Conservation (phyloP, 2,797 vertebrate species). For the Aeoliscus strigatus region DNA sequence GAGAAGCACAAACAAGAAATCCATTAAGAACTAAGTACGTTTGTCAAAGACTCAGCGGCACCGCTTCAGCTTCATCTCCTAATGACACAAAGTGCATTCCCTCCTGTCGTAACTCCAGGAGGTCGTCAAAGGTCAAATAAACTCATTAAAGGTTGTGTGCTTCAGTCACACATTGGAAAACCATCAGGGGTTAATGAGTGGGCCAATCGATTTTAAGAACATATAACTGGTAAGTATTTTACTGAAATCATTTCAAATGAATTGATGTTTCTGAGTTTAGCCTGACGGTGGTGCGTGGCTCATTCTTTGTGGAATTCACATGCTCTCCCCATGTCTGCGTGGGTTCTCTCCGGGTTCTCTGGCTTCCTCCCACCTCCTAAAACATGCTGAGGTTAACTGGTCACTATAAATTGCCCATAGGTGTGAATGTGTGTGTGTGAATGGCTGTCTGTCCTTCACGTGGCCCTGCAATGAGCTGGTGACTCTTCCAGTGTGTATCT, state of each 20-base stretch:
- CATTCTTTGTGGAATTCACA: no score
- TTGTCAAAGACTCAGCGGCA: constrained; percentile 38
- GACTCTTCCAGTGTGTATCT: no score
- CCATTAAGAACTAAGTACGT: constrained; percentile 38
- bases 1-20: constrained; percentile 38
- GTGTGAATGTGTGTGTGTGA: no score
- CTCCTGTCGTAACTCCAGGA: constrained; percentile 40
- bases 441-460: no score
- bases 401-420: no score
- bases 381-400: no score
- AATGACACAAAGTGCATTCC: constrained; percentile 47
- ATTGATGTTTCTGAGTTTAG: no score
- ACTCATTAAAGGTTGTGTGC: constrained; percentile 49
- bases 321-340: no score
- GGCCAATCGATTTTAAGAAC: constrained; percentile 23
- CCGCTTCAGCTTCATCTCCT: constrained; percentile 19
- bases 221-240: constrained; percentile 9
- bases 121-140: constrained; percentile 54
- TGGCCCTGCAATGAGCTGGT: no score
- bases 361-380: no score
- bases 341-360: no score
- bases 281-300: no score
- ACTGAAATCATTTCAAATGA: neutral
- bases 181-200: constrained; percentile 24
- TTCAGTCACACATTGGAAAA: constrained; percentile 35